Percentiles rank a stretch among this genome's conserved stretches.
Evolutionary conservation across 2,888 invertebrate species (phyloP).

Genomic region (Pecten maximus): DNA sequence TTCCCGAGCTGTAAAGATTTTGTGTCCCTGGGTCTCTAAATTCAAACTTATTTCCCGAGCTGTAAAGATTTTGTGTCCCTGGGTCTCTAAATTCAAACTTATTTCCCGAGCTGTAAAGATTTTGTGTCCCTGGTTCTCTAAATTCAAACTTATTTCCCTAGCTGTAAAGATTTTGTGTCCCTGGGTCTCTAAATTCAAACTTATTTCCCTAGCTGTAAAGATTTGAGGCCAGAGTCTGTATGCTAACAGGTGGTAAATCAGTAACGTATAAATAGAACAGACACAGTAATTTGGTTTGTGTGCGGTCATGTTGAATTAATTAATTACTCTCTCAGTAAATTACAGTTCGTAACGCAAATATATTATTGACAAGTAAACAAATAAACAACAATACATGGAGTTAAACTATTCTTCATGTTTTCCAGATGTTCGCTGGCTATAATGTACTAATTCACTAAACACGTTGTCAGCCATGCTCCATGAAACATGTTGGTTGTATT

Average conservation of each 20-base stretch:
- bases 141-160: no score
- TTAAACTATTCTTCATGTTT: background rate
- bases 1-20: no score
- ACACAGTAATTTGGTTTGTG: background rate
- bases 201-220: no score
- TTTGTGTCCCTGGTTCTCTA: no score
- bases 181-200: no score
- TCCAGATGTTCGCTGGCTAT: background rate
- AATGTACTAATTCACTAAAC: background rate
- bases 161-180: no score
- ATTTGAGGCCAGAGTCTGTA: no score
- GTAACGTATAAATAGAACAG: background rate
- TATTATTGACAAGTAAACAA: background rate
- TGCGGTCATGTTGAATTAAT: background rate
- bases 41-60: no score
- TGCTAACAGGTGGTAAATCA: background rate
- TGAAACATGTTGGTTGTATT: background rate
- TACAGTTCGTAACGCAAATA: background rate
- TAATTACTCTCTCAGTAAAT: background rate
- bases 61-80: no score
- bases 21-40: no score
- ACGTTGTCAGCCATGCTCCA: background rate
- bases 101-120: no score
- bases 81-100: no score
- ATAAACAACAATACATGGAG: background rate